These are phyloP conservation scores for Dallia pectoralis DNA, from an alignment of 2,797 vertebrate species.

Conservation along the genomic window DNA sequence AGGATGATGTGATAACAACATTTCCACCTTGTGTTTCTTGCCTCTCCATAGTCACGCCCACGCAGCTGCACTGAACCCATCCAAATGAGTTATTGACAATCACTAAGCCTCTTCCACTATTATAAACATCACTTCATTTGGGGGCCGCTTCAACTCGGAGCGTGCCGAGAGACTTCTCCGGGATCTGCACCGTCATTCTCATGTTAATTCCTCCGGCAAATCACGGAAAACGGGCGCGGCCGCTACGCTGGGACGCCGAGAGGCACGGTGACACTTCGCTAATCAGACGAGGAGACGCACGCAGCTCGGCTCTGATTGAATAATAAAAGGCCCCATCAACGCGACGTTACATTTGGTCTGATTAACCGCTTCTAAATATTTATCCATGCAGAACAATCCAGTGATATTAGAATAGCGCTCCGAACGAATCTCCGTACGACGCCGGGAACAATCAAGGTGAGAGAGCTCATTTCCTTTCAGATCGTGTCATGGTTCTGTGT, in stretches of 20 bases:
- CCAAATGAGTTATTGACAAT: conserved; percentile 44
- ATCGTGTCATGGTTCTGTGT: conserved; percentile 43
- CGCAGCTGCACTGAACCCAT: conserved; percentile 43
- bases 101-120: conserved; percentile 44
- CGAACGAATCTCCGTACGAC: conserved; percentile 61
- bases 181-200: conserved; percentile 63
- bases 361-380: conserved; percentile 80
- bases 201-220: conserved; percentile 64
- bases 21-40: conserved; percentile 40
- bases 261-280: conserved; percentile 59
- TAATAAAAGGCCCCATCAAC: conserved; percentile 81
- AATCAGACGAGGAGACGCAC: conserved; percentile 63
- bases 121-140: conserved; percentile 47
- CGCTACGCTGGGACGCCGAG: conserved; percentile 15
- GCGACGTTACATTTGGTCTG: conserved; percentile 76
- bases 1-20: conserved; percentile 24
- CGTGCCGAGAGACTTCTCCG: conserved; percentile 32
- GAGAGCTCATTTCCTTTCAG: conserved; percentile 45
- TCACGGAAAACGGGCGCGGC: conserved; percentile 28
- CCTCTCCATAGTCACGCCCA: conserved; percentile 34
- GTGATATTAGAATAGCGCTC: conserved; percentile 74
- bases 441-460: conserved; percentile 60
- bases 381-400: conserved; percentile 80
- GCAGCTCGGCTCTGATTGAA: conserved; percentile 72
- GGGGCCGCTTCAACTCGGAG: conserved; percentile 23